Conservation (phyloP, 2,113 vertebrate species). For the Grammomys dolichurus region DNA sequence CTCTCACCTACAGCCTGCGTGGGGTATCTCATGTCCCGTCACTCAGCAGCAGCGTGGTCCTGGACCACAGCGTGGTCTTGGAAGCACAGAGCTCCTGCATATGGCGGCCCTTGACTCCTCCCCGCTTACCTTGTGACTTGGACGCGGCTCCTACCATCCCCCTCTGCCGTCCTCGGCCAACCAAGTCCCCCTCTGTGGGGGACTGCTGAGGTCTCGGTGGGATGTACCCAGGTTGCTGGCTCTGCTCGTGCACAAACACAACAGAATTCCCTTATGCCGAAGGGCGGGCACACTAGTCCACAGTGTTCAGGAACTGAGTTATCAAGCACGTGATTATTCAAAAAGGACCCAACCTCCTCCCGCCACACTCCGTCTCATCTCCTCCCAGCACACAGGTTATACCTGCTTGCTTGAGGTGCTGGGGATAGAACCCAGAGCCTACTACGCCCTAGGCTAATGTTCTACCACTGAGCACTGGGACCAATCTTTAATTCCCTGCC, state of each 20-base stretch:
- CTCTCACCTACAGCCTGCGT: neutral
- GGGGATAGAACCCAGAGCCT: neutral
- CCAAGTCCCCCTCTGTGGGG: constrained; percentile 75
- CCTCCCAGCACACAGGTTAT: neutral
- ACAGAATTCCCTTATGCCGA: neutral
- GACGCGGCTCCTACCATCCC: constrained; percentile 48
- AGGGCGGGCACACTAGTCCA: neutral
- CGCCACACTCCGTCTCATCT: fast-evolving
- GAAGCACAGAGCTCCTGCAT: neutral
- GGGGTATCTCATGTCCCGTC: too few relatives aligned
- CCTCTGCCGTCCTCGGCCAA: constrained; percentile 89
- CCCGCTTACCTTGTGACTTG: constrained; percentile 84
- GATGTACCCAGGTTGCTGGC: neutral
- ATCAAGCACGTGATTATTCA: neutral
- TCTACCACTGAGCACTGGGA: neutral
- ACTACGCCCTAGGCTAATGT: too few relatives aligned
- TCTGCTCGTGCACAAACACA: constrained; percentile 12
- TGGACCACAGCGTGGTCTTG: neutral
- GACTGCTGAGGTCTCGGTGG: neutral
- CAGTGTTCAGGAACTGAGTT: too few relatives aligned
- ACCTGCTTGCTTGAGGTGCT: neutral
- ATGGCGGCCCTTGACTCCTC: neutral
- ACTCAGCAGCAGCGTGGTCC: too few relatives aligned
- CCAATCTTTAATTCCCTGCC: neutral
- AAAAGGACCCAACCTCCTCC: neutral